These are phyloP conservation scores for Eubucco bourcierii DNA, from an alignment of 2,113 vertebrate species.

Conservation along the genomic window DNA sequence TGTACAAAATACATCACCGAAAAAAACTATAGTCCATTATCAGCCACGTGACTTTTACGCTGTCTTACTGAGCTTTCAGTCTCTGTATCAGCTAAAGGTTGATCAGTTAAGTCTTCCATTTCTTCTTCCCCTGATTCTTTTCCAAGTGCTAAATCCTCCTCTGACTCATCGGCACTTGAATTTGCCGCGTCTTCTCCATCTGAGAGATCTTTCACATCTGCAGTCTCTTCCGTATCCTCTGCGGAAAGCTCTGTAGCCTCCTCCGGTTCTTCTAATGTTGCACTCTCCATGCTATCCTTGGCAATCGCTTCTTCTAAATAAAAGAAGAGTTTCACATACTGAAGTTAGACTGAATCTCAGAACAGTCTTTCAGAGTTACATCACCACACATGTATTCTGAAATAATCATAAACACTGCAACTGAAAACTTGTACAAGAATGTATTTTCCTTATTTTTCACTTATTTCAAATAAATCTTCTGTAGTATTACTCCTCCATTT, in stretches of 20 bases:
- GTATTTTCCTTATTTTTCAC: not conserved
- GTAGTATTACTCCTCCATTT: not conserved
- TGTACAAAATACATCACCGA: not conserved
- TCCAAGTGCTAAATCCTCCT: slow-evolving; percentile 69
- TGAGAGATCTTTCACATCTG: slow-evolving; percentile 58
- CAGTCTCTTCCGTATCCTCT: slow-evolving; percentile 19
- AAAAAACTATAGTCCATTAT: slow-evolving; percentile 49
- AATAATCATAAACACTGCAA: accelerated
- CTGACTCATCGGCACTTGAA: slow-evolving; percentile 40
- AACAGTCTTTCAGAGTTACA: not conserved
- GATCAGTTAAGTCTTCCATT: slow-evolving; percentile 7
- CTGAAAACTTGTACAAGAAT: not conserved
- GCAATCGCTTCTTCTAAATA: slow-evolving; percentile 59
- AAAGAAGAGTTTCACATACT: not conserved
- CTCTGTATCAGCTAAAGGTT: slow-evolving; percentile 15
- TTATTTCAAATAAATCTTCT: not conserved
- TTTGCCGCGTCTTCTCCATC: slow-evolving; percentile 65
- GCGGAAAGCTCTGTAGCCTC: slow-evolving; percentile 47
- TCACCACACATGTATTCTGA: not conserved
- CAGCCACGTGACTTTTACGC: slow-evolving; percentile 71
- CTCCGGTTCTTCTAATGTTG: slow-evolving; percentile 25
- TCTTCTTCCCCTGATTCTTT: slow-evolving; percentile 59
- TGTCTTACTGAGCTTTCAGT: slow-evolving; percentile 75
- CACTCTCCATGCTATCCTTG: slow-evolving; percentile 63
- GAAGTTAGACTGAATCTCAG: not conserved